Evolutionary conservation across 1,140 invertebrate species (phyloP), one percentile per base, ranked within the genome.

Genomic region (Trypoxylus dichotomus): DNA sequence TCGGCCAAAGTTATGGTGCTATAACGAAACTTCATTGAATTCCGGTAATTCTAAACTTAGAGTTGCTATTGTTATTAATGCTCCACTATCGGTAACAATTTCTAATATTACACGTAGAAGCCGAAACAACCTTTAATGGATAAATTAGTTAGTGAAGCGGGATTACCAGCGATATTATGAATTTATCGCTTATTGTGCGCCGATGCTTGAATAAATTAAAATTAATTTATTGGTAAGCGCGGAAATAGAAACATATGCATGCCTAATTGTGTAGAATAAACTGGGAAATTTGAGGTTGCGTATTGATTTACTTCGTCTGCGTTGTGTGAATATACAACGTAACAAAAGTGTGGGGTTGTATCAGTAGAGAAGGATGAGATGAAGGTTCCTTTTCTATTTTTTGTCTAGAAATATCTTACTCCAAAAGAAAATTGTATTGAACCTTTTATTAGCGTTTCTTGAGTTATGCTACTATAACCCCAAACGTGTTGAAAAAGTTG

Each of bases 11-110:
- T 75, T 75, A 75, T 54, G 19, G 74, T 42, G 27, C 74, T 42
- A 42, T 74, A 41, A 74, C 73, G 15, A 19, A 54, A 42, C 74
- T 75, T 75, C 74, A 75, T 75, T 75, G 74, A 75, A 75, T 75
- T 75, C 74, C 74, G 43, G 74, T 29, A 25, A 75, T 75, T 75
- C 74, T 75, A 75, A 75, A 75, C 74, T 75, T 54, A n/a, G 43
- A 54, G 32, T 29, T n/a, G 74, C 74, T 75, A 75, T 75, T 75
- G 74, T 75, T 74, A 74, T 74, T 75, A 54, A 47, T 54, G 74
- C 19, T 54, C 3, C 72, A 74, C 72, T 74, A 74, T 74, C 72
- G 8, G 72, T 43, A 74, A 42, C 72, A 74, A 74, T 74, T 74
- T 74, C 72, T 74, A 37, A 74, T 74, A 74, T 74, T 74, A 37